A percentile compares a stretch with the other conserved stretches of the same genome.
Conservation (phyloP, 2,113 vertebrate genomes). For the Etheostoma spectabile region DNA sequence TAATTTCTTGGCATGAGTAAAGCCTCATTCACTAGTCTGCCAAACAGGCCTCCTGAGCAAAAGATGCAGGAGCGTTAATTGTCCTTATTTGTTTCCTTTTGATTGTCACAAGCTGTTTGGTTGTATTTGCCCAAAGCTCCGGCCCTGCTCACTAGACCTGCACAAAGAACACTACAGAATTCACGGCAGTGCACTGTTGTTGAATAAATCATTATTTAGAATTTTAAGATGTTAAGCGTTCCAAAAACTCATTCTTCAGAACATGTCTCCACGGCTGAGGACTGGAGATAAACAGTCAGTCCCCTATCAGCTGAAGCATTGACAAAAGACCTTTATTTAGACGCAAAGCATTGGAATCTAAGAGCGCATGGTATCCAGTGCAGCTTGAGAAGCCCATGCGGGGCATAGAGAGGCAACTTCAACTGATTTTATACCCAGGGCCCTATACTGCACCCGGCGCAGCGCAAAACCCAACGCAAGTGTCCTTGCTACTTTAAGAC, state of each 20-base stretch:
- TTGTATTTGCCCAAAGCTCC: not conserved
- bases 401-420: not conserved
- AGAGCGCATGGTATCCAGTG: not conserved
- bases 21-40: constrained; percentile 15
- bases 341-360: constrained; percentile 27
- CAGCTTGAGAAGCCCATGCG: not conserved
- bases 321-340: constrained; percentile 26
- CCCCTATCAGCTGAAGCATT: constrained; percentile 7
- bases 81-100: constrained; percentile 13
- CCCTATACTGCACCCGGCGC: too few relatives aligned
- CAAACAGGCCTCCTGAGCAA: constrained; percentile 18
- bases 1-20: constrained; percentile 41
- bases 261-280: not conserved
- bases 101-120: not conserved
- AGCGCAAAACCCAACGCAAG: too few relatives aligned
- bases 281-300: constrained; percentile 34
- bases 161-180: not conserved
- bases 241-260: constrained; percentile 24
- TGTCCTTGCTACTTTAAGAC: too few relatives aligned
- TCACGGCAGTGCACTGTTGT: not conserved
- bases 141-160: not conserved
- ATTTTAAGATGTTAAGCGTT: not conserved
- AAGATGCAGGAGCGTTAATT: not conserved
- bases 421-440: not conserved
- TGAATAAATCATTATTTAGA: constrained; percentile 26